Conservation (phyloP, 2,888 invertebrate species). For the Mantis religiosa region DNA sequence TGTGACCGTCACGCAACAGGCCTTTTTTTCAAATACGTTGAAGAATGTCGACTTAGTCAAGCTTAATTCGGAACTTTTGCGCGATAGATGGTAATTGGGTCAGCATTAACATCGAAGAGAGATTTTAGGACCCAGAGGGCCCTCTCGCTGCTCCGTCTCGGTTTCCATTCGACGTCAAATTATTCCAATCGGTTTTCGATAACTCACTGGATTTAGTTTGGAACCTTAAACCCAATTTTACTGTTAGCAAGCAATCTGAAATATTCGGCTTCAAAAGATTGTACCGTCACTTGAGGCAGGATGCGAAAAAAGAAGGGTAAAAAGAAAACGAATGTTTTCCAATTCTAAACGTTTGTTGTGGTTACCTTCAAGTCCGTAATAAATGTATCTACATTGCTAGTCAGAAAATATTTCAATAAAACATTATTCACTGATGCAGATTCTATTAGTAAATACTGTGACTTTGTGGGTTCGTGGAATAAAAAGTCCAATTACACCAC, state of each 20-base stretch:
- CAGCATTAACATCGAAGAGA: background rate
- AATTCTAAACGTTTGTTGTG: too few relatives aligned
- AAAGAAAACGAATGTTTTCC: background rate
- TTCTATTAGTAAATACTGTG: too few relatives aligned
- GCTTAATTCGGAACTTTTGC: too few relatives aligned
- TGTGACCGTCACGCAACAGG: too few relatives aligned
- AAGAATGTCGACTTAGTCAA: background rate
- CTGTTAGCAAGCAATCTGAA: slow-evolving; percentile 10
- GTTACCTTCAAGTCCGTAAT: too few relatives aligned
- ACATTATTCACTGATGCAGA: too few relatives aligned
- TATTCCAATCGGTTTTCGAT: slow-evolving; percentile 3
- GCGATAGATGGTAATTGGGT: background rate
- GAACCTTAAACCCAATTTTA: slow-evolving; percentile 2
- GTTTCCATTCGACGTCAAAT: background rate
- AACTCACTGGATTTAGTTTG: slow-evolving; percentile 2
- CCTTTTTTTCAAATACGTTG: too few relatives aligned
- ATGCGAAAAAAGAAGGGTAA: background rate
- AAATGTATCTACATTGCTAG: too few relatives aligned
- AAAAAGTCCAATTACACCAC: too few relatives aligned
- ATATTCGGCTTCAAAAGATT: background rate
- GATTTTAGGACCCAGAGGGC: background rate
- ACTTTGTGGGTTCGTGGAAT: too few relatives aligned
- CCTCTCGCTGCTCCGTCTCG: background rate
- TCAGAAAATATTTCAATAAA: too few relatives aligned
- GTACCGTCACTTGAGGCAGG: background rate